Evolutionary conservation across 2,888 invertebrate genomes (phyloP).

Genomic region (Lysandra bellargus): DNA sequence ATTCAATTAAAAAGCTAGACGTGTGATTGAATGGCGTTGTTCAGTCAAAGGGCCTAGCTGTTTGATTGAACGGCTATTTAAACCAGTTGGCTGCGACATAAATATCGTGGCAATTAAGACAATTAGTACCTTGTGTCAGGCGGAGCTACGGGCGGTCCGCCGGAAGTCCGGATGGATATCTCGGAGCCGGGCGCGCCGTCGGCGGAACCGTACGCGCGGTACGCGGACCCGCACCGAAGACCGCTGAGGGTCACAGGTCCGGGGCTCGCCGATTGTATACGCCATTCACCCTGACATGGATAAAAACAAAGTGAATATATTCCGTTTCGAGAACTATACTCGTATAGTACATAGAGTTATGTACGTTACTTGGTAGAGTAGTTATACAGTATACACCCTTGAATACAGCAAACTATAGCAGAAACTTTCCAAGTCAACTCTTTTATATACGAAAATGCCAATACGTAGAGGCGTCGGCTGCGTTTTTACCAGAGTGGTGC

Average conservation of each 20-base stretch:
- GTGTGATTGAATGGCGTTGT: too few species aligned
- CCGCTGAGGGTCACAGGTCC: slow-evolving; percentile 82
- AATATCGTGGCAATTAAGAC: too few species aligned
- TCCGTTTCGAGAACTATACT: too few species aligned
- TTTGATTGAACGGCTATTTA: too few species aligned
- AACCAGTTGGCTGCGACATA: too few species aligned
- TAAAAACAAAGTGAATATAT: too few species aligned
- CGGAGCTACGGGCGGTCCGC: slow-evolving; percentile 83
- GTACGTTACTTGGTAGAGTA: too few species aligned
- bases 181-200: slow-evolving; percentile 88
- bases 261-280: slow-evolving; percentile 70
- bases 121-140: slow-evolving; percentile 80
- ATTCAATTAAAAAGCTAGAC: too few species aligned
- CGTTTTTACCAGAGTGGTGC: not conserved
- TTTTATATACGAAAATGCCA: not conserved
- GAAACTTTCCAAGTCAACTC: not conserved
- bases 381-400: too few species aligned
- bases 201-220: slow-evolving; percentile 89
- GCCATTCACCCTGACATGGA: slow-evolving; percentile 81
- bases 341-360: too few species aligned
- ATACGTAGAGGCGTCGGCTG: too few species aligned
- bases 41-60: too few species aligned
- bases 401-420: not conserved
- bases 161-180: slow-evolving; percentile 89
- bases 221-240: slow-evolving; percentile 91